Evolutionary conservation across 2,888 invertebrate species (phyloP).

Genomic region (Caenorhabditis drosophilae): DNA sequence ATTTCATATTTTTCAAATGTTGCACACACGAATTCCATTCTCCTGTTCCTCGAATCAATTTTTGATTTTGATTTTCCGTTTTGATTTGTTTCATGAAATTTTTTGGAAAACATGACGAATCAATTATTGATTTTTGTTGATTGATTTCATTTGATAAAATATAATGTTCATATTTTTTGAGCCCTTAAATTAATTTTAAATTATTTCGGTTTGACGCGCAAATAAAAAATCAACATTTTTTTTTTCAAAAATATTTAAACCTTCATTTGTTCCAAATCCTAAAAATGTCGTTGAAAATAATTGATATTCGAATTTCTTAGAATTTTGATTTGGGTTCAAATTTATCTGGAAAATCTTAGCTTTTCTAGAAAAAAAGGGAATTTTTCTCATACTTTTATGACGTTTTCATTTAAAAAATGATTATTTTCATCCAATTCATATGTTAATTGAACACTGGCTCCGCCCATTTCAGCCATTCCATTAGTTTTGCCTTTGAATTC

Average conservation of each 20-base stretch:
- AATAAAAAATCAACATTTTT: background rate
- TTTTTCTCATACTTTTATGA: slow-evolving; percentile 26
- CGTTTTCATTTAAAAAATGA: slow-evolving; percentile 45
- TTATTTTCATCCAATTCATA: slow-evolving; percentile 64
- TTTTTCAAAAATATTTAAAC: slow-evolving; percentile 35
- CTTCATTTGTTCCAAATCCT: slow-evolving; percentile 73
- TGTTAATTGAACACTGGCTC: slow-evolving; percentile 74
- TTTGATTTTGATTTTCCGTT: background rate
- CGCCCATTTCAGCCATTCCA: slow-evolving; percentile 75
- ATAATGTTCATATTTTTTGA: slow-evolving; percentile 37
- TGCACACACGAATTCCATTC: slow-evolving; percentile 59
- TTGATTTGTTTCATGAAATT: background rate
- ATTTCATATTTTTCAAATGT: no score
- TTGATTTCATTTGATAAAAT: no score
- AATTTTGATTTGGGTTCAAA: slow-evolving; percentile 71
- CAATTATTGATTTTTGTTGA: background rate
- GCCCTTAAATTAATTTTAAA: slow-evolving; percentile 12
- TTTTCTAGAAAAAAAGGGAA: no score
- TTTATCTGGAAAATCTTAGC: slow-evolving; percentile 70
- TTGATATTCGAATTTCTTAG: slow-evolving; percentile 71
- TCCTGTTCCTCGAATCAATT: slow-evolving; percentile 56
- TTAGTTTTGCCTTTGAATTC: slow-evolving; percentile 70
- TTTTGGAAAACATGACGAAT: background rate
- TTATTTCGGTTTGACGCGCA: background rate
- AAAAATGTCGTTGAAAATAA: slow-evolving; percentile 74